Evolutionary conservation across 2,797 vertebrate genomes (phyloP).

Genomic region (Prionace glauca): DNA sequence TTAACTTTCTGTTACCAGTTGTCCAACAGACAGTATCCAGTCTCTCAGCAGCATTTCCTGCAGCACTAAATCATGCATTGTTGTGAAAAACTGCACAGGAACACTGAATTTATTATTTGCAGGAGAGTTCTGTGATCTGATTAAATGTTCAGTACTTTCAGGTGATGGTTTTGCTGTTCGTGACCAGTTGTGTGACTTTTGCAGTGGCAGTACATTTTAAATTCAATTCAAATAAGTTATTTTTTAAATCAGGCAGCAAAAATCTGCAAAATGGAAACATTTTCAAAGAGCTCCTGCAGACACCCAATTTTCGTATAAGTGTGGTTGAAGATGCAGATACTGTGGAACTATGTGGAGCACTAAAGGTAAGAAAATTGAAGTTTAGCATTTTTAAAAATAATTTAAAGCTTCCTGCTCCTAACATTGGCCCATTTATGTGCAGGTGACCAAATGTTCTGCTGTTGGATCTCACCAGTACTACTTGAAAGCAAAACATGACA

Average conservation of each 20-base stretch:
- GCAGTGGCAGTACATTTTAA: constrained; percentile 29
- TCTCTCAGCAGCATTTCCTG: not conserved
- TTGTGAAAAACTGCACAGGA: constrained; percentile 39
- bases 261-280: constrained; percentile 73
- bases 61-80: constrained; percentile 35
- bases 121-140: constrained; percentile 11
- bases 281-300: constrained; percentile 87
- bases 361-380: constrained; percentile 67
- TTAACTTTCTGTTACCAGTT: not conserved
- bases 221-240: constrained; percentile 24
- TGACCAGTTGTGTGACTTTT: not conserved
- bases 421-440: not conserved
- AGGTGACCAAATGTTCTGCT: not conserved
- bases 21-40: not conserved
- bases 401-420: not conserved
- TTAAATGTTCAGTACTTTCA: not conserved
- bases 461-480: not conserved
- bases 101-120: constrained; percentile 32
- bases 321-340: constrained; percentile 85
- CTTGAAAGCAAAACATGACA: not conserved
- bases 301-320: constrained; percentile 81
- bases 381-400: not conserved
- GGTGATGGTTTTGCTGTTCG: constrained; percentile 16
- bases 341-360: constrained; percentile 82
- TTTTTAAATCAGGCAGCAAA: constrained; percentile 64